Evolutionary conservation across 2,888 invertebrate genomes (phyloP), one percentile per base, ranked within the genome.

Genomic region (Sipha maydis): DNA sequence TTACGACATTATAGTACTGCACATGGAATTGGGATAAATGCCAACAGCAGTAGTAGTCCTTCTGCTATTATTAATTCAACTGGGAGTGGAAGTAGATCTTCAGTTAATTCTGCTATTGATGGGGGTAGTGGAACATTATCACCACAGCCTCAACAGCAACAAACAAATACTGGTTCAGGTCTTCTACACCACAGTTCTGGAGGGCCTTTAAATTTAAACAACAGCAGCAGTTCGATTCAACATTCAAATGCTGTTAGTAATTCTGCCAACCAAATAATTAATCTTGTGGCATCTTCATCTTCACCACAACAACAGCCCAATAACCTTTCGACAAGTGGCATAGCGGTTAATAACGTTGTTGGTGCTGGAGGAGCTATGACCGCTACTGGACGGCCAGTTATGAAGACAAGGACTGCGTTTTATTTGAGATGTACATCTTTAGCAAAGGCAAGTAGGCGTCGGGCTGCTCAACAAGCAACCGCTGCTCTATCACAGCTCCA

Each of bases 391-490:
- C 94, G 98, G 89, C 98, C 98, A 85, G 97, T 98, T 78, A 97
- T 98, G 97, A 98, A 98, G 93, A 98, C 98, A 85, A 95, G 98
- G 91, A 97, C 98, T 90, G 98, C 98, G 89, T 98, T 99, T 93
- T 98, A 97, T 93, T 94, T 98, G 91, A 96, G 96, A 92, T 98
- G 97, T 88, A 97, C 98, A 91, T 95, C 97, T 89, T 94, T 97
- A 92, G 98, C 98, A 89, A 94, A 97, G 91, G 95, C 98, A 90
- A 97, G 98, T 88, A 95, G 98, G 90, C 94, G 97, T 90, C 93
- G 98, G 90, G 97, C 97, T 92, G 94, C 96, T 90, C 95, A 88
- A 61, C 79, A 77, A 69, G 61, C 85, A 5, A 31, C 67, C 4
- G 21, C 34, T 4, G 38, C 83, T 4, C 7, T 83, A n/a, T 21